Conservation (phyloP, 2,888 invertebrate genomes). For the Amphipoea oculea region DNA sequence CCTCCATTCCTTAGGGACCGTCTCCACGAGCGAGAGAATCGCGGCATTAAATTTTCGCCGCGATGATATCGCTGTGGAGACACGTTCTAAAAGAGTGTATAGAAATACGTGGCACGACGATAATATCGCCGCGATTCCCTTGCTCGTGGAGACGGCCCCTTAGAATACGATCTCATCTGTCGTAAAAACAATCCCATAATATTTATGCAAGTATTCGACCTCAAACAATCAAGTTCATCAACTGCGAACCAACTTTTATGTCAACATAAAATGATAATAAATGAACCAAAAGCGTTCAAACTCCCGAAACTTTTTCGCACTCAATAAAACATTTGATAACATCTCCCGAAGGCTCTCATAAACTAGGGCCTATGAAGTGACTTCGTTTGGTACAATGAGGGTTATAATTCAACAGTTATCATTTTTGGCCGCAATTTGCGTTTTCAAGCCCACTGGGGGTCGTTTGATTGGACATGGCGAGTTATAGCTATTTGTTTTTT, state of each 20-base stretch:
- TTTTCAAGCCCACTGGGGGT: slow-evolving; percentile 77
- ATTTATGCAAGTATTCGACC: slow-evolving; percentile 29
- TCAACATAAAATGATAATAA: slow-evolving; percentile 61
- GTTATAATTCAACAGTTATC: slow-evolving; percentile 82
- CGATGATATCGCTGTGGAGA: too few species aligned
- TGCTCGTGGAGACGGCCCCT: too few species aligned
- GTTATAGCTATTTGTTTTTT: slow-evolving; percentile 75
- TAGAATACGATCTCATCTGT: neutral
- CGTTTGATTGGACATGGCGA: slow-evolving; percentile 80
- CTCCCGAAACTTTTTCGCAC: slow-evolving; percentile 70
- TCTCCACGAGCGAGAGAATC: too few species aligned
- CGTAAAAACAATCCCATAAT: slow-evolving; percentile 35
- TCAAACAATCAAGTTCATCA: slow-evolving; percentile 43
- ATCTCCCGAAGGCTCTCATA: slow-evolving; percentile 77
- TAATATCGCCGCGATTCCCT: too few species aligned
- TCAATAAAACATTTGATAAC: slow-evolving; percentile 77
- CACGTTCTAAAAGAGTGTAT: too few species aligned
- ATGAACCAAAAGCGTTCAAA: slow-evolving; percentile 60
- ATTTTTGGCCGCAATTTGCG: slow-evolving; percentile 84
- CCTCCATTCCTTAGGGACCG: neutral
- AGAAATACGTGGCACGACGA: too few species aligned
- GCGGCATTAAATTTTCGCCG: too few species aligned
- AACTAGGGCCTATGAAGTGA: slow-evolving; percentile 76
- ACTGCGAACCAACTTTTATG: slow-evolving; percentile 42
- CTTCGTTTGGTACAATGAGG: slow-evolving; percentile 76